Percentiles rank a stretch among this genome's conserved stretches.
phyloP scores from a whole-genome alignment of 2,888 invertebrate genomes.

The Agriotes lineatus region DNA sequence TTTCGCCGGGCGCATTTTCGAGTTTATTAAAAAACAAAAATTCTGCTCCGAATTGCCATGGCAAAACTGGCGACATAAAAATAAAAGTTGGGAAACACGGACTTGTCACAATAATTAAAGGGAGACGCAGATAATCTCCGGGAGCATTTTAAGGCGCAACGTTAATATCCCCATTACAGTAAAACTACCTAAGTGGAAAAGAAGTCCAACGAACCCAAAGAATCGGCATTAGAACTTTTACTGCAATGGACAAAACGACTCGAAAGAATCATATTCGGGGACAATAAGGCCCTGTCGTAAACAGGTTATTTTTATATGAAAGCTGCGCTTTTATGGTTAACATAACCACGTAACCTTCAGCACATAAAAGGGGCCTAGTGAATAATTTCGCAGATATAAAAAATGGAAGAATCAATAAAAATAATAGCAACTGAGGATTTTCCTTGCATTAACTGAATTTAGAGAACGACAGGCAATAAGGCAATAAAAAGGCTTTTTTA shows the following conservation, averaged over 20 bases:
- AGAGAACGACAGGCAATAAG: too few species aligned
- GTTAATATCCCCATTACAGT: slow-evolving; percentile 23
- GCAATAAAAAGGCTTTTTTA: too few species aligned
- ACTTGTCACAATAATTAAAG: slow-evolving; percentile 23
- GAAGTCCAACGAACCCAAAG: neutral
- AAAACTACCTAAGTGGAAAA: slow-evolving; percentile 29
- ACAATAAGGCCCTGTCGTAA: slow-evolving; percentile 39
- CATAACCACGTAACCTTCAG: slow-evolving; percentile 19
- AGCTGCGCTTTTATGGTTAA: slow-evolving; percentile 23
- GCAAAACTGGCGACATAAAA: slow-evolving; percentile 1
- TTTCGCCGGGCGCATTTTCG: slow-evolving; percentile 6
- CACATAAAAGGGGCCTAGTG: neutral
- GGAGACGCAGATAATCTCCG: slow-evolving; percentile 2
- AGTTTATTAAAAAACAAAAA: slow-evolving; percentile 13
- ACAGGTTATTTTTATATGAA: slow-evolving; percentile 20
- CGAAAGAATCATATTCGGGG: slow-evolving; percentile 37
- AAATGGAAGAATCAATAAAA: too few species aligned
- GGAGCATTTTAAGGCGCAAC: slow-evolving; percentile 1
- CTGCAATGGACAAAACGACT: slow-evolving; percentile 24
- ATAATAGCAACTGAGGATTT: too few species aligned
- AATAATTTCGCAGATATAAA: too few species aligned
- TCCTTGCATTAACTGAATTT: too few species aligned
- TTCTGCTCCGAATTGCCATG: neutral
- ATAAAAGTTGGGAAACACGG: slow-evolving; percentile 12
- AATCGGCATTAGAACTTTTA: slow-evolving; percentile 28